Evolutionary conservation across 2,113 vertebrate genomes (phyloP).

Genomic region (Stomatorhinus ivindoensis): DNA sequence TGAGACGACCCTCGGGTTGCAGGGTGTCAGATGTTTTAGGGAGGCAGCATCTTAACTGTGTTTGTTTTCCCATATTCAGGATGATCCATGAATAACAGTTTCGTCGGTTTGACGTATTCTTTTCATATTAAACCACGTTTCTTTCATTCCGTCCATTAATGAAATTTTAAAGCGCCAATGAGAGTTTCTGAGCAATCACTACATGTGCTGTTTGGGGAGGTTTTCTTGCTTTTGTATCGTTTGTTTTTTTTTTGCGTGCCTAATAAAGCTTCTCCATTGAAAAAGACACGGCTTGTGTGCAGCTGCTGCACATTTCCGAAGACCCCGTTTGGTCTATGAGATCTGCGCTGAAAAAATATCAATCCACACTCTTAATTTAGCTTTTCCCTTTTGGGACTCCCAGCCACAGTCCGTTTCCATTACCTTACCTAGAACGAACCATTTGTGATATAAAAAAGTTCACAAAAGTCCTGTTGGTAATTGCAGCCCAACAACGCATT

Average conservation of each 20-base stretch:
- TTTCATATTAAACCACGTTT: background rate
- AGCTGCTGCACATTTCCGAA: background rate
- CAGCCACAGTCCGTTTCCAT: slow-evolving; percentile 23
- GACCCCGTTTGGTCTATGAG: background rate
- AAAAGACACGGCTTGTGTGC: background rate
- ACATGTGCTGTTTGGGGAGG: background rate
- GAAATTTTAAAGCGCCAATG: background rate
- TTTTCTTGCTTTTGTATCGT: background rate
- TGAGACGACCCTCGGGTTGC: background rate
- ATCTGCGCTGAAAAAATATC: slow-evolving; percentile 42
- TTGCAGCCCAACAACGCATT: fast-evolving
- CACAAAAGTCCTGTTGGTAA: background rate
- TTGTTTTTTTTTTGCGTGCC: background rate
- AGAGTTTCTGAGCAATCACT: background rate
- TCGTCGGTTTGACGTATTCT: background rate
- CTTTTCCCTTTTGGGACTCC: slow-evolving; percentile 50
- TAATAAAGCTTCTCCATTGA: background rate
- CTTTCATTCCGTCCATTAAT: background rate
- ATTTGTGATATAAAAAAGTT: slow-evolving; percentile 26
- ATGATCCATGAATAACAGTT: background rate
- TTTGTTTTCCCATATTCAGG: background rate
- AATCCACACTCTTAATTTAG: slow-evolving; percentile 37
- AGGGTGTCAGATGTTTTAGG: background rate
- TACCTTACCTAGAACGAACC: slow-evolving; percentile 39
- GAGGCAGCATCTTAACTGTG: background rate